Evolutionary conservation across 2,797 vertebrate species (phyloP).

Genomic region (Agapornis canus): DNA sequence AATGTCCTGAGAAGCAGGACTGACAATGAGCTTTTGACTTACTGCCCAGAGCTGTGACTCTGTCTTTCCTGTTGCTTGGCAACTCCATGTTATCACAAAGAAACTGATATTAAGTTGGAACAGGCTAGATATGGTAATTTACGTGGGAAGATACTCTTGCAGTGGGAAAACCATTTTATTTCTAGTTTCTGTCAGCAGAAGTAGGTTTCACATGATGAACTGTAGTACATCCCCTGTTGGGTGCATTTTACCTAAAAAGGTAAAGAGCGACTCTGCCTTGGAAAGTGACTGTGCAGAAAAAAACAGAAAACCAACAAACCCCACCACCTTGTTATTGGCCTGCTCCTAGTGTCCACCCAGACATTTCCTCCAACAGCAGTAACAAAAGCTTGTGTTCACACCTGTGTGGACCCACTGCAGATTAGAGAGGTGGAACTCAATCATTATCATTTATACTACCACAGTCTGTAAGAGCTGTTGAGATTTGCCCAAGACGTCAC

Average conservation of each 20-base stretch:
- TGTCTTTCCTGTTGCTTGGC: constrained; percentile 71
- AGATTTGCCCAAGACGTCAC: background rate
- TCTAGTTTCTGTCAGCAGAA: constrained; percentile 65
- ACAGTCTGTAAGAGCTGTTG: background rate
- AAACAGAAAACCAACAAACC: background rate
- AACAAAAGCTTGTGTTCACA: background rate
- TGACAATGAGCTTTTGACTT: constrained; percentile 67
- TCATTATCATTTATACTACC: background rate
- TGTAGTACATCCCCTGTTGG: constrained; percentile 45
- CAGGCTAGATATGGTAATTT: constrained; percentile 69
- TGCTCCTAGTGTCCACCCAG: background rate
- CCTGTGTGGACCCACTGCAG: background rate
- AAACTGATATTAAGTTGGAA: constrained; percentile 75
- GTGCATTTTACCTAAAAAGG: constrained; percentile 74
- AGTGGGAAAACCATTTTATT: constrained; percentile 69
- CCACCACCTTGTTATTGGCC: background rate
- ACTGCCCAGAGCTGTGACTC: constrained; percentile 60
- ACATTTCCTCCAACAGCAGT: background rate
- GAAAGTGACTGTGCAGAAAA: background rate
- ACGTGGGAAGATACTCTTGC: constrained; percentile 69
- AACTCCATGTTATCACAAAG: constrained; percentile 68
- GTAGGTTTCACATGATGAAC: constrained; percentile 63
- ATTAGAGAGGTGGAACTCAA: background rate
- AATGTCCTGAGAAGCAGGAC: constrained; percentile 41
- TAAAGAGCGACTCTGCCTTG: constrained; percentile 44